Evolutionary conservation across 64 coral and sea anemone species (phyloP).

Genomic region (Actinia tenebrosa): DNA sequence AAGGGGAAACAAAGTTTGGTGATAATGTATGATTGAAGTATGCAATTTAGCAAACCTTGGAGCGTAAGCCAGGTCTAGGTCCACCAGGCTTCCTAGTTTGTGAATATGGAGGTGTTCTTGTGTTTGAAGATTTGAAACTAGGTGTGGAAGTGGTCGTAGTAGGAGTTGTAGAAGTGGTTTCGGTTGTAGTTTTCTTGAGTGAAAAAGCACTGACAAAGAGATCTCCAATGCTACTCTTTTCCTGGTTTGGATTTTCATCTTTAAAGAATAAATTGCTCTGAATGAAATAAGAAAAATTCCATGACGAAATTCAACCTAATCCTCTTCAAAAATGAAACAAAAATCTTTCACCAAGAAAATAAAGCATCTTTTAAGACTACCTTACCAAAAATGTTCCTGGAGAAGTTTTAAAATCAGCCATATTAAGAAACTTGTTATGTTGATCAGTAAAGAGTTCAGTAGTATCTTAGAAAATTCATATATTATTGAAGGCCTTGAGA

Average conservation of each 20-base stretch:
- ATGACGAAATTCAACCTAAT: not conserved
- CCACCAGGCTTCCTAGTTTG: not conserved
- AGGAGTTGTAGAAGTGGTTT: not conserved
- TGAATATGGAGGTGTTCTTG: not conserved
- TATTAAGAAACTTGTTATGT: not conserved
- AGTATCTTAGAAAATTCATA: slow-evolving; percentile 11
- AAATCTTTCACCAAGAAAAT: not conserved
- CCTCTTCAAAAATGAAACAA: not conserved
- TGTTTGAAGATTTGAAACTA: not conserved
- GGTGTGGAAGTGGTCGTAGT: not conserved
- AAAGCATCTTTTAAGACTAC: not conserved
- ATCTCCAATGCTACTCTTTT: slow-evolving; percentile 59
- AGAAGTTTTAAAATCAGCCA: slow-evolving; percentile 24
- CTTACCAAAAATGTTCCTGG: slow-evolving; percentile 29
- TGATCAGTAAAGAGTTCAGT: not conserved
- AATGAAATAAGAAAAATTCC: slow-evolving; percentile 26
- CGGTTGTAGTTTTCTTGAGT: slow-evolving; percentile 20
- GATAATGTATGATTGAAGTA: not conserved
- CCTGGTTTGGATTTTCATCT: slow-evolving; percentile 50
- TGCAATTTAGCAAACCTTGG: slow-evolving; percentile 14
- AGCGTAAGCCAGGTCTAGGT: not conserved
- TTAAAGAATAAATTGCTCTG: slow-evolving; percentile 97
- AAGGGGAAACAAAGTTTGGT: not conserved
- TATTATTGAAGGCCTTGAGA: not conserved
- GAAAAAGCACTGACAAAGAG: slow-evolving; percentile 54